phyloP scores from a whole-genome alignment of 2,797 vertebrate species.

The Perodicticus potto region DNA sequence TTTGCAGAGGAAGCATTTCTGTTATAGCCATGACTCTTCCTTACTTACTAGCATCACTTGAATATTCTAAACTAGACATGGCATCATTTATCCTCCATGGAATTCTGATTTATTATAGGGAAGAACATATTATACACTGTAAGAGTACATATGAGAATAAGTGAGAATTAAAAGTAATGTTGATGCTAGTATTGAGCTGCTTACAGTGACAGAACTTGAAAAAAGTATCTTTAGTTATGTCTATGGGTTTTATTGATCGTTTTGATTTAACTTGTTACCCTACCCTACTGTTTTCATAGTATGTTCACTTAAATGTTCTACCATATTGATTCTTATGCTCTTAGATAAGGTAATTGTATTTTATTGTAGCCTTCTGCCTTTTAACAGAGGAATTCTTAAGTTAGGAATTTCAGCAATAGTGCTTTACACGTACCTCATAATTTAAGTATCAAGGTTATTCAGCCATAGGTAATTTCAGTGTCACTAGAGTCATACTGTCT shows the following conservation, averaged over 20 bases:
- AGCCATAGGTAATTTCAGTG: background rate
- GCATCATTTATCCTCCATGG: background rate
- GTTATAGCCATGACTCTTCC: background rate
- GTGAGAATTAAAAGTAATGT: background rate
- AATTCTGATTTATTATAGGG: slow-evolving; percentile 22
- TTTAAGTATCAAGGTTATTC: background rate
- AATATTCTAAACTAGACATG: background rate
- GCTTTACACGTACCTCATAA: background rate
- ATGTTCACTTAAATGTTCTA: slow-evolving; percentile 1
- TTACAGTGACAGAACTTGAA: slow-evolving; percentile 18
- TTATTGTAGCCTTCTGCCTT: background rate
- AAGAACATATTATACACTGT: background rate
- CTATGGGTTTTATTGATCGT: slow-evolving; percentile 37
- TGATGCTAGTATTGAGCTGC: background rate
- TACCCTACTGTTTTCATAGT: background rate
- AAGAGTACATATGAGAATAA: background rate
- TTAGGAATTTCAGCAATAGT: background rate
- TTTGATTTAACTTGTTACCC: slow-evolving; percentile 44
- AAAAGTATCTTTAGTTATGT: background rate
- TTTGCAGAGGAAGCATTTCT: background rate
- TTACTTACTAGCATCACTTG: background rate
- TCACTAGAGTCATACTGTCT: background rate
- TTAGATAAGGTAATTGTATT: background rate
- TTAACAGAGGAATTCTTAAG: background rate
- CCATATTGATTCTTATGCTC: background rate